Base-by-base conservation (phyloP, 2,113 vertebrate species). In the Stegostoma tigrinum region DNA sequence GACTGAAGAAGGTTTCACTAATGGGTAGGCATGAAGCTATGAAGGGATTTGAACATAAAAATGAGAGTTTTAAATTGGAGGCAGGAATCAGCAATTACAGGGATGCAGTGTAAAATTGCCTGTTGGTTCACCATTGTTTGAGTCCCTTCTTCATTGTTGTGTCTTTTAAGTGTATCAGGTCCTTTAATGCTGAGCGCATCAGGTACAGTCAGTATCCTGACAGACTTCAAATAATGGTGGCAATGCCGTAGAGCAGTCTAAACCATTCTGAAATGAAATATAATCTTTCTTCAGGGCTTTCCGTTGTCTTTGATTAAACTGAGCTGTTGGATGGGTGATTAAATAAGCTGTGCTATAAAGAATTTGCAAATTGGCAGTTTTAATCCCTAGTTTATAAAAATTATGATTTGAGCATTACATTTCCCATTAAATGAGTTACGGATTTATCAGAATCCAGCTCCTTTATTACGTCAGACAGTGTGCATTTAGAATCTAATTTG, bases 351-450 rank as follows among this genome's bases (percentile, higher is more conserved):
- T 95, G 94, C 23, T 52, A 95, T 68, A 95, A 95, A 95, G 94
- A 93, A 75, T 72, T 30, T 75, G 94, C 68, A 95, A 95, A 95
- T 72, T 72, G 94, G 94, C 66, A 72, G 94, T 72, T 95, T 95
- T 95, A 95, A 95, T 95, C 94, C 94, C 94, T 52, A 95, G 67
- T 95, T 95, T 95, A 95, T 75, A 68, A 68, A 72, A 95, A 48
- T 70, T 72, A 95, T 72, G 67, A 75, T 75, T 72, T 45, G 68
- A 95, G 89, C 67, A 34, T 95, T 45, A 95, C 68, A 72, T 75
- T 95, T 75, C 94, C 67, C 68, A 72, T 17, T 72, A 75, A 95
- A 75, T 52, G 68, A 95, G 45, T 95, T 72, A 68, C 70, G 93
- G 68, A 95, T 95, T 95, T 72, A 95, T 52, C 68, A 34, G 68